Evolutionary conservation across 1,140 invertebrate genomes (phyloP).

Genomic region (Brachionus koreanus): DNA sequence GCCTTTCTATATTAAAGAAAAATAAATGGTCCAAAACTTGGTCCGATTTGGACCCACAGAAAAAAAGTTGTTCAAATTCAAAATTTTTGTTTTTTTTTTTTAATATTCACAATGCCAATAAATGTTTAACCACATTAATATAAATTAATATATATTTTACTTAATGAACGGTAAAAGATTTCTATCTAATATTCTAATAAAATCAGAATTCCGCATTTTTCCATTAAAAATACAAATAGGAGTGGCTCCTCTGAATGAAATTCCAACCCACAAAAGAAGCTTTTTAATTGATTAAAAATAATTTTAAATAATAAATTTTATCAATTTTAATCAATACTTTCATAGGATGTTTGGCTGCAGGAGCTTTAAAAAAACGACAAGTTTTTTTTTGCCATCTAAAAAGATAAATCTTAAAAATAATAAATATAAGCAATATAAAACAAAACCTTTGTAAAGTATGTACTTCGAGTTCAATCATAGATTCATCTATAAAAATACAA

Average conservation of each 20-base stretch:
- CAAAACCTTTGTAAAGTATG: slow-evolving; percentile 5
- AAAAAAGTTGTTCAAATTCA: neutral
- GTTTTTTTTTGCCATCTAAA: slow-evolving; percentile 2
- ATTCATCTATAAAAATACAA: slow-evolving; percentile 24
- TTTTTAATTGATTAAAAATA: neutral
- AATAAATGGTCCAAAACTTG: neutral
- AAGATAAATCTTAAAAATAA: neutral
- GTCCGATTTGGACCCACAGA: too few relatives aligned
- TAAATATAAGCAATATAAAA: neutral
- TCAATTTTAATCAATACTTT: neutral
- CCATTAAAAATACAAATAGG: slow-evolving; percentile 22
- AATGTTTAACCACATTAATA: neutral
- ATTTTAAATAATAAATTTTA: neutral
- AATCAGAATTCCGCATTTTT: neutral
- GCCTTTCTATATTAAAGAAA: neutral
- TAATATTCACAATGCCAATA: too few relatives aligned
- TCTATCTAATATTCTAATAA: neutral
- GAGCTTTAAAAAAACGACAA: slow-evolving; percentile 12
- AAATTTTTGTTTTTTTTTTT: neutral
- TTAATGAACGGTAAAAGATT: slow-evolving; percentile 4
- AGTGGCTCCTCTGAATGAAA: neutral
- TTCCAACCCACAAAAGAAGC: slow-evolving; percentile 10
- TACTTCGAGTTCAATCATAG: slow-evolving; percentile 1
- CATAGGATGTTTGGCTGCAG: neutral
- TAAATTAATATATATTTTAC: slow-evolving; percentile 1